Evolutionary conservation across 2,113 vertebrate genomes (phyloP).

Genomic region (Gopherus flavomarginatus): DNA sequence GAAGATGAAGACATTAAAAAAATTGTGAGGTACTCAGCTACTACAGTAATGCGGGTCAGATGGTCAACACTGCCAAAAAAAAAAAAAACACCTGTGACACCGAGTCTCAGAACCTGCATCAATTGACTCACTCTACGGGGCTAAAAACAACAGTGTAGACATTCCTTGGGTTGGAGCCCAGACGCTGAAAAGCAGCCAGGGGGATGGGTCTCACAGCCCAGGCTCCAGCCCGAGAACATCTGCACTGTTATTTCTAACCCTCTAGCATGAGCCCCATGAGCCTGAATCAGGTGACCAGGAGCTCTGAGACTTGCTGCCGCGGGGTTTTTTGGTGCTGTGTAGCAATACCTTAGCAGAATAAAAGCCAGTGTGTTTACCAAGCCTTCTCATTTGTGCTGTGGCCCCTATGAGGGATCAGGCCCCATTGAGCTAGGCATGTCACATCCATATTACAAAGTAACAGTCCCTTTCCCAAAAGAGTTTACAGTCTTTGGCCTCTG

Average conservation of each 20-base stretch:
- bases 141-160: not conserved
- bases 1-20: not conserved
- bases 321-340: not conserved
- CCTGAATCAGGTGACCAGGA: not conserved
- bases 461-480: not conserved
- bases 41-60: not conserved
- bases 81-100: not conserved
- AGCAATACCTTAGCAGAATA: not conserved
- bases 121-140: not conserved
- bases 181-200: not conserved
- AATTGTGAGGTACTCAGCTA: not conserved
- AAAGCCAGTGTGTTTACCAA: not conserved
- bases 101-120: not conserved
- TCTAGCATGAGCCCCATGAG: no score
- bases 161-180: not conserved
- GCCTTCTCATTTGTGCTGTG: not conserved
- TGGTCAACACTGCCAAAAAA: not conserved
- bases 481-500: fast-evolving
- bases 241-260: not conserved
- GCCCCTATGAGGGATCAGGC: not conserved
- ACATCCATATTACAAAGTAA: not conserved
- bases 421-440: not conserved
- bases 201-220: not conserved
- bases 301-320: not conserved
- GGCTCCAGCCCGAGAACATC: not conserved